Evolutionary conservation across 2,888 invertebrate species (phyloP).

Genomic region (Seira sanloemensis): DNA sequence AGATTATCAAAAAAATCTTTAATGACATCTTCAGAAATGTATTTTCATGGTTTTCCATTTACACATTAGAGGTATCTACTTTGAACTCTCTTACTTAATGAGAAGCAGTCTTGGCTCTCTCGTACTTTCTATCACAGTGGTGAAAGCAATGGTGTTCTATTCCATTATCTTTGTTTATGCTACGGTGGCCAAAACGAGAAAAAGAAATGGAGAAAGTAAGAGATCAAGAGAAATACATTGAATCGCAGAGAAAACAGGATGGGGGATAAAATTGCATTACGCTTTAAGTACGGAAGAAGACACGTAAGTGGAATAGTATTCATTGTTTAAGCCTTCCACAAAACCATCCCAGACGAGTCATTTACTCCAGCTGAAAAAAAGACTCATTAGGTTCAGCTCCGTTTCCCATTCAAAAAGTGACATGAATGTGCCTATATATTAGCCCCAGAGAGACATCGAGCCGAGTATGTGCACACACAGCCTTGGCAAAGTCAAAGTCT

Average conservation of each 20-base stretch:
- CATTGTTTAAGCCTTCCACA: slow-evolving; percentile 51
- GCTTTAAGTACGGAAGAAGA: neutral
- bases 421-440: slow-evolving; percentile 55
- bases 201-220: neutral
- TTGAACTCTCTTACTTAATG: no score
- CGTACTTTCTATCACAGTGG: no score
- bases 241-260: neutral
- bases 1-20: no score
- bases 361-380: slow-evolving; percentile 45
- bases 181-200: no score
- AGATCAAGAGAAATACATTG: neutral
- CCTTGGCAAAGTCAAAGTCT: no score
- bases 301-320: slow-evolving; percentile 23
- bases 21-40: no score
- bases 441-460: slow-evolving; percentile 42
- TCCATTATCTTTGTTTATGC: no score
- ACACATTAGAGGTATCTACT: no score
- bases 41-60: no score
- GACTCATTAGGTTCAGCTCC: slow-evolving; percentile 55
- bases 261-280: neutral
- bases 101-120: no score
- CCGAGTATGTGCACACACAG: slow-evolving; percentile 25
- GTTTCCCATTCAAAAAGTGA: slow-evolving; percentile 45
- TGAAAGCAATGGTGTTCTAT: no score
- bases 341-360: slow-evolving; percentile 60